Evolutionary conservation across 2,113 vertebrate species (phyloP), one percentile per base, ranked within the genome.

Genomic region (Halichoeres trimaculatus): DNA sequence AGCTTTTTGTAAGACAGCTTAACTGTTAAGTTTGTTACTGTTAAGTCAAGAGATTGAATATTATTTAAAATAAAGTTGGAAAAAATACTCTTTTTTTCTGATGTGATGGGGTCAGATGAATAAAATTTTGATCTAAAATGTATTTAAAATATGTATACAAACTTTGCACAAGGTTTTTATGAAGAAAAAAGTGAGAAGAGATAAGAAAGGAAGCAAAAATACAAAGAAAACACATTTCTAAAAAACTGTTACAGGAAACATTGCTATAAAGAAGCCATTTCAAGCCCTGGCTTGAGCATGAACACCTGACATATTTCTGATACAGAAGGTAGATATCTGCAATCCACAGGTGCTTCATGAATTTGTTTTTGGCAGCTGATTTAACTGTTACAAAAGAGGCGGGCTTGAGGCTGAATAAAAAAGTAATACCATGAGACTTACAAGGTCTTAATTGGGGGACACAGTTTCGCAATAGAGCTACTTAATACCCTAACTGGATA

Each of bases 41-140:
- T 64, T 51, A 22, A 7, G 17, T 45, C 7, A 45, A 16, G 5
- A 63, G 12, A 54, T 51, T 22, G 2, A 71, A 57, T 5, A 34
- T 51, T 45, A 0, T 67, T 80, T 70, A 61, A 53, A 80, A 72
- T 84, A 77, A 88, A 88, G 3, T 22, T 16, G 40, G 48, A 70
- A 40, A 58, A 35, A 53, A 2, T 0, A n/a, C 8, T 51, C 55
- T 51, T 63, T 11, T 52, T 66, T 57, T 72, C 12, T 41, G 13
- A 13, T 53, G 11, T 13, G 54, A 35, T 0, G 9, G 48, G 12
- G 16, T 16, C 13, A 8, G 34, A 43, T 17, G 4, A 45, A 7
- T 17, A 8, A 19, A 12, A 41, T 57, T 1, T 9, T 8, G 23
- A 12, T 26, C 16, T 35, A 3, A 4, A 16, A 23, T 41, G 19